Base-by-base conservation (phyloP, 2,888 invertebrate species). In the Oscheius myriophilus region DNA sequence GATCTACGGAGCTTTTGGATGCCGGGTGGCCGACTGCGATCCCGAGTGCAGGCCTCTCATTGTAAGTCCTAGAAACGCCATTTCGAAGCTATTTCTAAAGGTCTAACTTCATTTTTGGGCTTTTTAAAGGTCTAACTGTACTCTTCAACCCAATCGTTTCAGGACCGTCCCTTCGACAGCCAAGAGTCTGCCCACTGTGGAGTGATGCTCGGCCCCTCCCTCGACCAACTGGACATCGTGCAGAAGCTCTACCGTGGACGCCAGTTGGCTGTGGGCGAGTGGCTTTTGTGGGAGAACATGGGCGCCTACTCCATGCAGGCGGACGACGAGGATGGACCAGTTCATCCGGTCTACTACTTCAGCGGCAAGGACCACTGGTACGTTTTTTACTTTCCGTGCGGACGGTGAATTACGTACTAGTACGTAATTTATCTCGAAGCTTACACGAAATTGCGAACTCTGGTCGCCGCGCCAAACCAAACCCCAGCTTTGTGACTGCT, bases 261-360 rank as follows among this genome's bases (percentile, higher is more conserved):
- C n/a, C 82, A 82, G 59, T 53, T 84, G 64, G 25, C 69, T 14
- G 75, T 81, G n/a, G 84, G 84, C 18, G 84, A 84, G 39, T 84
- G 84, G 92, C 89, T 98, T 45, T 89, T 93, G 72, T 98, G 95
- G 89, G 91, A 92, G 81, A 92, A 96, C 87, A 96, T 97, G 96
- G 97, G 97, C 55, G 97, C 97, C 21, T 96, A 95, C 89, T 95
- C 97, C 0, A 67, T 94, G 94, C 21, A 93, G 93, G 74, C 90
- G 92, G 59, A 46, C 14, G 33, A 97, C 89, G 96, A 96, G 89
- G 96, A 96, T 21, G 94, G 95, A 87, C 92, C 93, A 6, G 88
- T 92, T 73, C 93, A 95, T 0, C 78, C 81, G 11, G 78, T 82
- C 21, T 82, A 81, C 70, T 82, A 82, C 63, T 80, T 76, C 67